phyloP scores from a whole-genome alignment of 2,888 invertebrate species.

The Incurvaria masculella region DNA sequence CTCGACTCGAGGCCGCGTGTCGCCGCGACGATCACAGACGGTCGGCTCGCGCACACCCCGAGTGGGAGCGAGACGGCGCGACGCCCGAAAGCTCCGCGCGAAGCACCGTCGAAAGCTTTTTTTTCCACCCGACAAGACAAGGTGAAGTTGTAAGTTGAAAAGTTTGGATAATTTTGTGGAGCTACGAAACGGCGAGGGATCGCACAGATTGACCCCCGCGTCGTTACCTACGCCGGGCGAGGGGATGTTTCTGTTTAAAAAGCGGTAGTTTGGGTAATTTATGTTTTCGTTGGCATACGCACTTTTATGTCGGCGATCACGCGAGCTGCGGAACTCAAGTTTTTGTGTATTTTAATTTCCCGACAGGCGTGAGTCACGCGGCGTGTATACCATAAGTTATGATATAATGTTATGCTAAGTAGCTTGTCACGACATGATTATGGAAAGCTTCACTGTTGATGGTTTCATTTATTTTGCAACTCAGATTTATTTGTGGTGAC shows the following conservation, averaged over 20 bases:
- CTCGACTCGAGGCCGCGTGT: neutral
- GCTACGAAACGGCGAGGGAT: constrained; percentile 38
- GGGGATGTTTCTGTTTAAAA: constrained; percentile 48
- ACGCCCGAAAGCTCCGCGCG: constrained; percentile 26
- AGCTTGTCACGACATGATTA: too few species aligned
- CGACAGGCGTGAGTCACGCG: neutral
- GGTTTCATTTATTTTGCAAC: neutral
- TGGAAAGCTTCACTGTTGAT: too few species aligned
- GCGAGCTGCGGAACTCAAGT: constrained; percentile 24
- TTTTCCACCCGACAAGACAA: constrained; percentile 22
- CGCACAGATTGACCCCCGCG: constrained; percentile 44
- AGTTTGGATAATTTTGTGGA: constrained; percentile 51
- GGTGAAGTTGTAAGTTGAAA: constrained; percentile 52
- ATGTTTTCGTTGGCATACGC: constrained; percentile 52
- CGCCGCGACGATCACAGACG: neutral
- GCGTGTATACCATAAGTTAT: neutral
- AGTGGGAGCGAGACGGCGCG: constrained; percentile 16
- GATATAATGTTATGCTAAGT: too few species aligned
- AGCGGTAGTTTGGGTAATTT: constrained; percentile 50
- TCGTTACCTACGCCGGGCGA: constrained; percentile 51
- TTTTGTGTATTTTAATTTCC: neutral
- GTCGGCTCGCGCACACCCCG: neutral
- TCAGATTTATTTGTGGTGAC: too few species aligned
- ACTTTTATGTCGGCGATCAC: constrained; percentile 50
- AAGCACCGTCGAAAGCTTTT: constrained; percentile 21